Evolutionary conservation across 2,113 vertebrate species (phyloP).

Genomic region (Pavo muticus): DNA sequence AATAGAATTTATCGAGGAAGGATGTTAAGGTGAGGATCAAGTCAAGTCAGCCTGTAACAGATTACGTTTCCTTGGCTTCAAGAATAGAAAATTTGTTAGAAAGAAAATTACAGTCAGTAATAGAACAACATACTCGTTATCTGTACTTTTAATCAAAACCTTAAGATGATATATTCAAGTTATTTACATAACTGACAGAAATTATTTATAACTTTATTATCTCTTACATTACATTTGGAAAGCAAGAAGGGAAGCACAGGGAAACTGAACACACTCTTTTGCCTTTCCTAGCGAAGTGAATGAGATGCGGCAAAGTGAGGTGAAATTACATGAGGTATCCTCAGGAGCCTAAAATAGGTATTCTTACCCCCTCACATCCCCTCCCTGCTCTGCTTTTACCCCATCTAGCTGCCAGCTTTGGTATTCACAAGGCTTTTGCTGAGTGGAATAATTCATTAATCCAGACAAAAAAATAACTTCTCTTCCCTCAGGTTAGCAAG

Average conservation of each 20-base stretch:
- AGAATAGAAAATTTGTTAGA: neutral
- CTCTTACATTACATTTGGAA: neutral
- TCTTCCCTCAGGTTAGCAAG: neutral
- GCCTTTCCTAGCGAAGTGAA: neutral
- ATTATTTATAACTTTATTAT: neutral
- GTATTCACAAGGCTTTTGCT: neutral
- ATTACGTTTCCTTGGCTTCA: neutral
- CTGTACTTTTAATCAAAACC: neutral
- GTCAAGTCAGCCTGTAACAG: neutral
- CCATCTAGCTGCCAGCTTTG: slow-evolving; percentile 6
- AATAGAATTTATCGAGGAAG: neutral
- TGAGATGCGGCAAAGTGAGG: neutral
- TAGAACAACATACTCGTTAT: neutral
- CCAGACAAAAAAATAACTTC: slow-evolving; percentile 12
- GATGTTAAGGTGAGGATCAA: neutral
- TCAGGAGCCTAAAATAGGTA: neutral
- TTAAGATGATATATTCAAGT: neutral
- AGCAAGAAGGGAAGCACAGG: neutral
- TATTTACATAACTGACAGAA: neutral
- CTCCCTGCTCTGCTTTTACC: neutral
- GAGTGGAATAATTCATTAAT: slow-evolving; percentile 29
- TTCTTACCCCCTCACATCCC: neutral
- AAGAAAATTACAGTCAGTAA: neutral
- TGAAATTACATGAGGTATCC: neutral
- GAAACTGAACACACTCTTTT: neutral